Evolutionary conservation across 1,140 invertebrate species (phyloP).

Genomic region (Ceratina australensis): DNA sequence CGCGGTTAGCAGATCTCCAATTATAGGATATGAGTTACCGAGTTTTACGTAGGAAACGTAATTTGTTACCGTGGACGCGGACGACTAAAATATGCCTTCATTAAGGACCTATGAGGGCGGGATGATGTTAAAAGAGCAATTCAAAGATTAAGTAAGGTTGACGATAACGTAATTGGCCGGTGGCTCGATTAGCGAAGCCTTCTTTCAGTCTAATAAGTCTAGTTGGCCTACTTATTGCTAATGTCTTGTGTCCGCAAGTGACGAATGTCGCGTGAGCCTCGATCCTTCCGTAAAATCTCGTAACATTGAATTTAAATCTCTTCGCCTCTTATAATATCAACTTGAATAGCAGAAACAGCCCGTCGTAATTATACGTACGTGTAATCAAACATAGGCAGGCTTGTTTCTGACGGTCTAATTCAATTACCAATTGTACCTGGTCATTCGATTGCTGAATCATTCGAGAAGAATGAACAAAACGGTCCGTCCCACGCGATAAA

Average conservation of each 20-base stretch:
- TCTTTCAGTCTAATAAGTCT: slow-evolving; percentile 50
- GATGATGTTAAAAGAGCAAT: slow-evolving; percentile 32
- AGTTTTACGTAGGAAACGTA: no score
- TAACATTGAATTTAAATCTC: background rate
- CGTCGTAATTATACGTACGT: no score
- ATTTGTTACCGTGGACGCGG: background rate
- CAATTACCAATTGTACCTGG: background rate
- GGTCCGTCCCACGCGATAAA: slow-evolving; percentile 12
- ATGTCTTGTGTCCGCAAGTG: slow-evolving; percentile 54
- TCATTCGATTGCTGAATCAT: background rate
- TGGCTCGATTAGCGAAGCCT: slow-evolving; percentile 53
- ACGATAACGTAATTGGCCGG: slow-evolving; percentile 43
- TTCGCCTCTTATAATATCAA: background rate
- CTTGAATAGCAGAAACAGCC: no score
- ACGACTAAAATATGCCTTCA: background rate
- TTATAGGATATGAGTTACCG: no score
- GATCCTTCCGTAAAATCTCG: slow-evolving; percentile 4
- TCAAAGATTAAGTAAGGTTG: slow-evolving; percentile 28
- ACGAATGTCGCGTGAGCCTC: slow-evolving; percentile 20
- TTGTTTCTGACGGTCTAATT: background rate
- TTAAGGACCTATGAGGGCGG: slow-evolving; percentile 18
- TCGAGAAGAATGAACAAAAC: background rate
- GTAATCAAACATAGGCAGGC: background rate
- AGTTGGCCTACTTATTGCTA: slow-evolving; percentile 62
- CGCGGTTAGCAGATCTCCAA: no score